A percentile compares a stretch with the other conserved stretches of the same genome.
Evolutionary conservation across 2,888 invertebrate species (phyloP).

Genomic region (Abrostola triplasia): DNA sequence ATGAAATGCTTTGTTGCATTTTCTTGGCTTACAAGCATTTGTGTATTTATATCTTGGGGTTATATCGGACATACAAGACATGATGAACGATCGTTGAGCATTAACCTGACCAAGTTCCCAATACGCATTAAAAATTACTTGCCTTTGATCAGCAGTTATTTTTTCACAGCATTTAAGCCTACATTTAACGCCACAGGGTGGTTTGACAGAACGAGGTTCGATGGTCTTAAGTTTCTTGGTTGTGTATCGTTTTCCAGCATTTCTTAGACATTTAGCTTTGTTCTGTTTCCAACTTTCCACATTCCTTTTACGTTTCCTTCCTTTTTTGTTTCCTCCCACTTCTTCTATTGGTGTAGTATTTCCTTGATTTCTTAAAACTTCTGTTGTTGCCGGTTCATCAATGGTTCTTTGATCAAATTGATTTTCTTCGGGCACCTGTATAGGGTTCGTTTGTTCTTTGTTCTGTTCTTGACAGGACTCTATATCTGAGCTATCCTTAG

Average conservation of each 20-base stretch:
- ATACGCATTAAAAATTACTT: slow-evolving; percentile 7
- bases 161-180: slow-evolving; percentile 32
- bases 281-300: slow-evolving; percentile 40
- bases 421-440: too few species aligned
- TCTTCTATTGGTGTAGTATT: slow-evolving; percentile 29
- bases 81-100: slow-evolving; percentile 37
- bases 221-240: slow-evolving; percentile 32
- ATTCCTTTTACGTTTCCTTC: slow-evolving; percentile 38
- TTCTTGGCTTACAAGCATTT: slow-evolving; percentile 18
- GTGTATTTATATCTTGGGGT: slow-evolving; percentile 29
- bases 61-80: slow-evolving; percentile 40
- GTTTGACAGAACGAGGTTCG: slow-evolving; percentile 38
- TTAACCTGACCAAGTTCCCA: slow-evolving; percentile 17
- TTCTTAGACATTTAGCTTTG: slow-evolving; percentile 36
- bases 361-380: slow-evolving; percentile 13
- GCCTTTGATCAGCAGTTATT: slow-evolving; percentile 12
- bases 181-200: slow-evolving; percentile 33
- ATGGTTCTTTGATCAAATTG: too few species aligned
- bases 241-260: slow-evolving; percentile 32
- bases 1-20: slow-evolving; percentile 23
- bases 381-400: slow-evolving; percentile 9
- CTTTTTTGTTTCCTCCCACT: slow-evolving; percentile 34
- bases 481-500: slow-evolving; percentile 29
- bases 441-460: slow-evolving; percentile 20
- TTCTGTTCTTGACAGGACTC: slow-evolving; percentile 24